These are phyloP conservation scores for Chaetodon trifascialis DNA, from an alignment of 2,113 vertebrate genomes.

Conservation along the genomic window DNA sequence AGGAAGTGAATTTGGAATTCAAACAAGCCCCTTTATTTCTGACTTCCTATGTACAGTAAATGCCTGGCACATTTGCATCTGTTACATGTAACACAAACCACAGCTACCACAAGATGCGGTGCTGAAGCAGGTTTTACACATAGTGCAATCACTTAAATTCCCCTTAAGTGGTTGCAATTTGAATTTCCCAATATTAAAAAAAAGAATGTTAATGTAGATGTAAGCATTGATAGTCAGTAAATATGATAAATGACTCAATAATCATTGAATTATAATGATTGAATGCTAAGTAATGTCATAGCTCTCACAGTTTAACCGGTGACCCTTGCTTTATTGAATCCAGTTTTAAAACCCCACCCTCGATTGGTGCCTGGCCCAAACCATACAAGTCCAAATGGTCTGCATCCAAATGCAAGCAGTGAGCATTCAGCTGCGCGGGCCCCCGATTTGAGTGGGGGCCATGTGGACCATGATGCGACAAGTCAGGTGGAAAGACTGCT, in stretches of 20 bases:
- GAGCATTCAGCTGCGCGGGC: not conserved
- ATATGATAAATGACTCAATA: not conserved
- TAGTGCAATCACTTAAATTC: constrained; percentile 5
- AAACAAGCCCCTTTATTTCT: constrained; percentile 2
- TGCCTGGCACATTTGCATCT: not conserved
- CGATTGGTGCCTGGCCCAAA: not conserved
- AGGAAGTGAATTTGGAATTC: constrained; percentile 45
- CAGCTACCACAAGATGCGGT: constrained; percentile 3
- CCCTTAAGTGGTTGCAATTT: not conserved
- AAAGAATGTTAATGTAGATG: not conserved
- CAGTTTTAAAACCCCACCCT: not conserved
- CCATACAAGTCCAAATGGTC: not conserved
- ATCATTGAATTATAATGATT: not conserved
- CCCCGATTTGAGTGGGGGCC: not conserved
- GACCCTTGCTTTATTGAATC: not conserved
- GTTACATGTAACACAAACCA: constrained; percentile 2
- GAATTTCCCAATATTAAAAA: not conserved
- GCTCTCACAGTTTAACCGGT: not conserved
- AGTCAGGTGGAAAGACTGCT: constrained; percentile 18
- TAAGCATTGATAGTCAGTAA: not conserved
- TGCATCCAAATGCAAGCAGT: constrained; percentile 11
- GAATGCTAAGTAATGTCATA: not conserved
- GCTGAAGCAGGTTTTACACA: not conserved
- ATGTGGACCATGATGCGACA: not conserved
- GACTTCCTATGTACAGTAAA: not conserved